These are phyloP conservation scores for Microcebus griseorufus DNA, from an alignment of 2,113 vertebrate species.

Conservation along the genomic window DNA sequence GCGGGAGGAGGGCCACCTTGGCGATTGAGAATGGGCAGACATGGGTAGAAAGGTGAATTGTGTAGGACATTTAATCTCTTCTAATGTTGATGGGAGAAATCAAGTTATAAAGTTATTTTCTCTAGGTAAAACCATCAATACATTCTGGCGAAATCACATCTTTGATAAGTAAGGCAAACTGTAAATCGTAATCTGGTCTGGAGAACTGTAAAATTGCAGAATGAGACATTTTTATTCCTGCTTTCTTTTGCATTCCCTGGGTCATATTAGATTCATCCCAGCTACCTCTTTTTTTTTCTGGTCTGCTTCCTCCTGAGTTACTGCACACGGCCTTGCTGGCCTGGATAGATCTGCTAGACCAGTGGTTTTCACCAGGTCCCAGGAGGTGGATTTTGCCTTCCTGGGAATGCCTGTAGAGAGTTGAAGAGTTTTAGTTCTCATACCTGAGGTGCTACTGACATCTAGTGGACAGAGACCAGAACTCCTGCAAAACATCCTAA, in stretches of 20 bases:
- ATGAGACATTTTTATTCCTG: not conserved
- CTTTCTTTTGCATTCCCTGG: not conserved
- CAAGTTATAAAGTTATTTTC: not conserved
- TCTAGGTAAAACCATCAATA: not conserved
- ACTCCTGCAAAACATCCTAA: not conserved
- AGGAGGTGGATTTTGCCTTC: not conserved
- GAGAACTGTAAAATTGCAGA: not conserved
- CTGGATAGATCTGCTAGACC: not conserved
- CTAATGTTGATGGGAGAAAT: not conserved
- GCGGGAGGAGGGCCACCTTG: accelerated
- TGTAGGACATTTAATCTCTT: accelerated
- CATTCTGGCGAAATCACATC: not conserved
- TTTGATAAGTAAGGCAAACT: not conserved
- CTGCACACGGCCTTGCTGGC: not conserved
- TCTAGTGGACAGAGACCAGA: slow-evolving; percentile 28
- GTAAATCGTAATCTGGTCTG: not conserved
- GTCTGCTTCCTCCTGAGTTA: not conserved
- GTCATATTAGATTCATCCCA: not conserved
- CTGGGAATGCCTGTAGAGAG: accelerated
- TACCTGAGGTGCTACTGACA: not conserved
- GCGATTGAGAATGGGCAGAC: not conserved
- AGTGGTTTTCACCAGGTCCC: accelerated
- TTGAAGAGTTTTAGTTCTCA: not conserved
- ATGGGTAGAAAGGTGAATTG: not conserved
- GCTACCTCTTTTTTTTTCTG: not conserved